Evolutionary conservation across 2,113 vertebrate species (phyloP), one percentile per base, ranked within the genome.

Genomic region (Ornithorhynchus anatinus): DNA sequence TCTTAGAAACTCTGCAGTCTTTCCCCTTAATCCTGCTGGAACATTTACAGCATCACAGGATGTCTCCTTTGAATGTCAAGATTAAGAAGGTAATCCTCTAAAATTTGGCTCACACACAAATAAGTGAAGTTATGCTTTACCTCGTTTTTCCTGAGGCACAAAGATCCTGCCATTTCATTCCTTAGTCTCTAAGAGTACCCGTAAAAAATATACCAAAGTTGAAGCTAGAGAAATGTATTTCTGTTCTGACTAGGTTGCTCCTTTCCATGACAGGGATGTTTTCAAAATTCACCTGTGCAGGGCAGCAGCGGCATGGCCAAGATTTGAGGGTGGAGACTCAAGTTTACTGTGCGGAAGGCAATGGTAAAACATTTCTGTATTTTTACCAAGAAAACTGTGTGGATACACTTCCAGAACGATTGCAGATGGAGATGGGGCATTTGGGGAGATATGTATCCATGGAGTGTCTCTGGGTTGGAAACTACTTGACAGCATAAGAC

Each of bases 31-130:
- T 77, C 69, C 80, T 86, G 67, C 45, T 81, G 58, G 39, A 85
- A 82, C 70, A 54, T 75, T 86, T 84, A 75, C 4, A 86, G 10
- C 58, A 62, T 74, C 10, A 10, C 3, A 20, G 44, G 73, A 82
- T 67, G 38, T 58, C 13, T 13, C 58, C 67, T 87, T 86, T 84
- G 67, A 84, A 82, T 82, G 75, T 77, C 60, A 83, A 81, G 78
- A 88, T 89, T 86, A 88, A 86, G 65, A 84, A 81, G 3, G 2
- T 61, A 86, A 78, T 85, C 71, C 59, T 88, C 65, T 74, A 79
- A 83, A 88, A 79, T 84, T 83, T 85, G 73, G 39, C 75, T 73
- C 25, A 17, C 35, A 44, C 8, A 45, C 36, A 85, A 63, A 8
- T 27, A 74, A 71, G 40, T 52, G 20, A 72, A 79, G 13, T 67